These are phyloP conservation scores for Lepidurus packardi DNA, from an alignment of 1,140 invertebrate species.

Conservation along the genomic window DNA sequence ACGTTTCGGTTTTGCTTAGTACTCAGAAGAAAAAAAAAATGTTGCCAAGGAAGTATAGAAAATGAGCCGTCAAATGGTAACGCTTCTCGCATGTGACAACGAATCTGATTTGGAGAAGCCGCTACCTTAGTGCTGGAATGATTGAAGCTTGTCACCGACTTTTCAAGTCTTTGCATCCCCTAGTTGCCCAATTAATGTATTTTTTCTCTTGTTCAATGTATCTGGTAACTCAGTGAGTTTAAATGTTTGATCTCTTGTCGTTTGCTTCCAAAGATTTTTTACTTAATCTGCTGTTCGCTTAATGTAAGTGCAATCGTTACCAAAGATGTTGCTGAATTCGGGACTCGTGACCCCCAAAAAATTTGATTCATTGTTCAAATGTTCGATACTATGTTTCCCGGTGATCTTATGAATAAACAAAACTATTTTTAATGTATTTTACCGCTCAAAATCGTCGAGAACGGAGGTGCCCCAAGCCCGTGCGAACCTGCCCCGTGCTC, in stretches of 20 bases:
- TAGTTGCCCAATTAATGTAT: background rate
- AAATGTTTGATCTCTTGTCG: background rate
- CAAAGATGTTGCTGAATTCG: constrained; percentile 5
- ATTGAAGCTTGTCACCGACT: constrained; percentile 4
- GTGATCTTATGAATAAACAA: background rate
- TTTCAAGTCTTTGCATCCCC: constrained; percentile 5
- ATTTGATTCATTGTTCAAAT: no score
- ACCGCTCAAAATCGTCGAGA: background rate
- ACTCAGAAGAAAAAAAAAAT: no score
- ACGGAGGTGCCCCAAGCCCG: background rate
- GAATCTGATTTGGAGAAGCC: no score
- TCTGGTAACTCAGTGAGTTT: constrained; percentile 5
- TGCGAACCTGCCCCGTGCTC: background rate
- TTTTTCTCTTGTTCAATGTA: background rate
- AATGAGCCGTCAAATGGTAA: no score
- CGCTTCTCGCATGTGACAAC: no score
- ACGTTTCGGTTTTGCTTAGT: no score
- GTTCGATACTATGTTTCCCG: background rate
- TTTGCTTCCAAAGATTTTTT: background rate
- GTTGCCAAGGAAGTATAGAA: no score
- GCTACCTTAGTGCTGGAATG: no score
- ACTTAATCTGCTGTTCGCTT: constrained; percentile 5
- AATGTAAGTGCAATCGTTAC: constrained; percentile 1
- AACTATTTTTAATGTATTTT: background rate
- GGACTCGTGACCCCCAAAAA: no score